These are phyloP conservation scores for Xiphias gladius DNA, from an alignment of 2,113 vertebrate genomes.

Conservation along the genomic window DNA sequence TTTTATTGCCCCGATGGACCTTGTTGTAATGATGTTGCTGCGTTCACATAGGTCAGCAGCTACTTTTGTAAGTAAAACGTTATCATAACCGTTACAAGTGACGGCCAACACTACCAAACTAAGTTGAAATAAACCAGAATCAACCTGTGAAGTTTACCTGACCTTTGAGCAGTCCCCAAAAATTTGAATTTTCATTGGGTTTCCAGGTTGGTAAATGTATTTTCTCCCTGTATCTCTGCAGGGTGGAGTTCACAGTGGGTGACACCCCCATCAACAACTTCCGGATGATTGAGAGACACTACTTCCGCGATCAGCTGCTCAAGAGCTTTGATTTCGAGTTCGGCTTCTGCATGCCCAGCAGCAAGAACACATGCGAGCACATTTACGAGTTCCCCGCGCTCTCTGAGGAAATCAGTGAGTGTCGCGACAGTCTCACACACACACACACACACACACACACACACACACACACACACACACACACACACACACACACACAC, in stretches of 20 bases:
- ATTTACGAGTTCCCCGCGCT: conserved; percentile 98
- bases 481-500: not conserved
- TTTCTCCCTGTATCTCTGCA: conserved; percentile 67
- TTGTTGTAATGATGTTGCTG: too few species aligned
- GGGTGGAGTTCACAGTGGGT: conserved; percentile 98
- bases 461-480: not conserved
- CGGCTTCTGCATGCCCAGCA: conserved; percentile 99
- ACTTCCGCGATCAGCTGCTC: conserved; percentile 94
- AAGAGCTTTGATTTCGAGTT: conserved; percentile 99
- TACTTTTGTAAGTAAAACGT: not conserved
- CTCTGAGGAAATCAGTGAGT: conserved; percentile 96
- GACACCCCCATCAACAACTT: conserved; percentile 97
- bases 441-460: not conserved
- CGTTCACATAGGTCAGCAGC: not conserved
- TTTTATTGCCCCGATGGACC: too few species aligned
- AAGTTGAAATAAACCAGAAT: not conserved
- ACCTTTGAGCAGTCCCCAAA: not conserved
- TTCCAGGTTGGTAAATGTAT: not conserved
- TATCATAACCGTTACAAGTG: too few species aligned
- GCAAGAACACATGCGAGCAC: conserved; percentile 98
- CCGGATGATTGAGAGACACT: conserved; percentile 99
- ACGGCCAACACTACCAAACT: not conserved
- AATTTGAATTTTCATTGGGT: not conserved
- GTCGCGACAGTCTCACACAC: not conserved
- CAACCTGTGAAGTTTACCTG: not conserved